Conservation (phyloP, 64 coral and sea anemone species). For the Cladopsammia gracilis region DNA sequence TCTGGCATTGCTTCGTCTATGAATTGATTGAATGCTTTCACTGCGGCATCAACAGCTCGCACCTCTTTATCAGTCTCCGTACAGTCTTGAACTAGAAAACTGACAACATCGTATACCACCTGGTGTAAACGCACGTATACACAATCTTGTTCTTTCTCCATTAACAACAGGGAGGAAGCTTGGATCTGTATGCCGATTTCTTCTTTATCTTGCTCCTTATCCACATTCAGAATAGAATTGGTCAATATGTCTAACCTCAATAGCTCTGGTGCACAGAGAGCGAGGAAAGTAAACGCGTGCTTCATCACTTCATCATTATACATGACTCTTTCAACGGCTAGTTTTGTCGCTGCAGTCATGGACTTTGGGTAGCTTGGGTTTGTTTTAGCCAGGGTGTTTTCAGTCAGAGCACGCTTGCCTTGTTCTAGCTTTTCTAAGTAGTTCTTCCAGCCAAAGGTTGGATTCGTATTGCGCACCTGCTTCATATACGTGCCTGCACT, state of each 20-base stretch:
- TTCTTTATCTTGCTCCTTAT: background rate
- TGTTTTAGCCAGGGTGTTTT: slow-evolving; percentile 11
- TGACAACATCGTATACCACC: background rate
- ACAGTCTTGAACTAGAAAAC: background rate
- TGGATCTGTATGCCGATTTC: slow-evolving; percentile 27
- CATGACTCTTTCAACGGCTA: slow-evolving; percentile 31
- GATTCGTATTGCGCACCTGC: background rate
- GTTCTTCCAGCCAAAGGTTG: slow-evolving; percentile 26
- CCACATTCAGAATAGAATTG: slow-evolving; percentile 36
- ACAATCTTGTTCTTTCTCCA: background rate
- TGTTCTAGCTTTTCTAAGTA: slow-evolving; percentile 68
- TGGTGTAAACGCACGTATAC: background rate
- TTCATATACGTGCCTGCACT: slow-evolving; percentile 49
- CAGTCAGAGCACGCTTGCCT: slow-evolving; percentile 60
- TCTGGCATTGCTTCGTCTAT: background rate
- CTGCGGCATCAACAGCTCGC: background rate
- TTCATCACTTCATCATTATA: slow-evolving; percentile 42
- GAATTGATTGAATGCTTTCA: slow-evolving; percentile 6
- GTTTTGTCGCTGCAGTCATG: slow-evolving; percentile 42
- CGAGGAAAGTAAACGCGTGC: slow-evolving; percentile 63
- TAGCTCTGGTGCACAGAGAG: slow-evolving; percentile 51
- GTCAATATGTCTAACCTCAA: slow-evolving; percentile 40
- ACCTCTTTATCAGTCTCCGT: background rate
- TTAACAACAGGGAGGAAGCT: background rate
- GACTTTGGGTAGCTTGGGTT: slow-evolving; percentile 38